Base-by-base conservation (phyloP, 2,797 vertebrate genomes). In the Carduelis carduelis region DNA sequence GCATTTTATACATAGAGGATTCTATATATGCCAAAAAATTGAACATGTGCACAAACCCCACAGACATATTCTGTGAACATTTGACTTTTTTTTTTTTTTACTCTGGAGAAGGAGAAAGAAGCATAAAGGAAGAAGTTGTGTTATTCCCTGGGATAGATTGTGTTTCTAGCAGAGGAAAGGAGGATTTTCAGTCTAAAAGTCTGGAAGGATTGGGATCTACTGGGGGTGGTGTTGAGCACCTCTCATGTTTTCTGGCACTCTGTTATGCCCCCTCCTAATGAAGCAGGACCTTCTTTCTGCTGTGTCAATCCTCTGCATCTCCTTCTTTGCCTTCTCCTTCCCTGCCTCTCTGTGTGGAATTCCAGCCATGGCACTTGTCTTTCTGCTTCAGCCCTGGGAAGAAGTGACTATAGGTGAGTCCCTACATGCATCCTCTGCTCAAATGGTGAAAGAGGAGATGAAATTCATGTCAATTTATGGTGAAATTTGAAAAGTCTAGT, bases 201-300 rank as follows among this genome's bases (percentile, higher is more conserved):
- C n/a, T 87, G 46, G 6, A 69, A 78, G 9, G 32, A 56, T 0
- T 50, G 46, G 60, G 14, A 43, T 78, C 16, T 83, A 21, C 8
- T 0, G 5, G 19, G 44, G 17, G 49, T 89, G 18, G 4, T 32
- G 17, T 61, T 0, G 0, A 79, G 39, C 27, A 16, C 8, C 17
- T 32, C 34, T 75, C 11, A 1, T 63, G 27, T 74, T 70, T 14
- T 76, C 53, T 50, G 23, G 8, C 52, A 20, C 11, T 46, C 14
- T 60, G 23, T 76, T 82, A 23, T 17, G 5, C 28, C 19, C 28
- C 28, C 24, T 80, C 28, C 46, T 46, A 32, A 46, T 1, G 7
- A 84, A 69, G 22, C 44, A 83, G 84, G 21, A 76, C 9, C 12
- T 84, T 79, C 46, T 41, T 87, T 89, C 21, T 89, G 16, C 70